Evolutionary conservation across 2,113 vertebrate species (phyloP).

Genomic region (Gymnocephalus cernua): DNA sequence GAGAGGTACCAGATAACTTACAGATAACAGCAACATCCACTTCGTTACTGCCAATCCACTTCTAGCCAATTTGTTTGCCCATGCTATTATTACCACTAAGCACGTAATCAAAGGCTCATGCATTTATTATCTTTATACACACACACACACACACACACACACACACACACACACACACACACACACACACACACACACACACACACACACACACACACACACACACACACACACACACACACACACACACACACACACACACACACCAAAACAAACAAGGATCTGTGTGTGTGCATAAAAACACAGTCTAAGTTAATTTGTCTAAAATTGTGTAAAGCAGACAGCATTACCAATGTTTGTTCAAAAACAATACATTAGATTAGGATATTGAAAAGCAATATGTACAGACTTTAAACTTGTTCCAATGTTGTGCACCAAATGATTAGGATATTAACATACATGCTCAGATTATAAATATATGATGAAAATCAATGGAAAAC

Average conservation of each 20-base stretch:
- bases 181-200: too few relatives aligned
- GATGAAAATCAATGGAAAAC: constrained; percentile 5
- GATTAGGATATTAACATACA: background rate
- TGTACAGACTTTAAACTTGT: too few relatives aligned
- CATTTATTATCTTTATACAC: constrained; percentile 43
- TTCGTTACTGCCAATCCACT: constrained; percentile 30
- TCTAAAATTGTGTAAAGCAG: background rate
- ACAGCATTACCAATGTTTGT: background rate
- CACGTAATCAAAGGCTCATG: constrained; percentile 11
- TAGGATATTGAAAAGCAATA: too few relatives aligned
- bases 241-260: too few relatives aligned
- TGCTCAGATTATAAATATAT: background rate
- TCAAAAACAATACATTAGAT: background rate
- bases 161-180: too few relatives aligned
- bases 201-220: constrained; percentile 26
- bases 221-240: background rate
- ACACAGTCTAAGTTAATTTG: background rate
- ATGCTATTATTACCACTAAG: constrained; percentile 4
- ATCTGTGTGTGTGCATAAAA: too few relatives aligned
- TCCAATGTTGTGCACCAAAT: too few relatives aligned
- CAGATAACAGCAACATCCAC: background rate
- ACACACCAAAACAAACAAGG: too few relatives aligned
- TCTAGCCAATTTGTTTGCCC: constrained; percentile 41
- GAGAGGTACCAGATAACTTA: constrained; percentile 1
- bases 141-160: background rate